Base-by-base conservation (phyloP, 2,113 vertebrate genomes). In the Istiophorus platypterus region DNA sequence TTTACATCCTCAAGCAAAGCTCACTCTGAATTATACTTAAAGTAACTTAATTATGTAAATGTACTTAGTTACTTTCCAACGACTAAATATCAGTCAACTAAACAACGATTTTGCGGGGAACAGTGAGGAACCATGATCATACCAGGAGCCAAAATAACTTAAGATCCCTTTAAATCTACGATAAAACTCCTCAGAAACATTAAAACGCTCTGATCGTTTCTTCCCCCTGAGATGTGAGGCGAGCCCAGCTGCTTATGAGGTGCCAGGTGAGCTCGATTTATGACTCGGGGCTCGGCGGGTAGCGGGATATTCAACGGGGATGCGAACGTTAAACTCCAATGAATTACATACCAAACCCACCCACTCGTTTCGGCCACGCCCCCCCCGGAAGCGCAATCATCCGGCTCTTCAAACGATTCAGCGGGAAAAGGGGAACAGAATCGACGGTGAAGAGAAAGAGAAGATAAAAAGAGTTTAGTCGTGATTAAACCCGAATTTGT, bases 341-440 rank as follows among this genome's bases (percentile, higher is more conserved):
- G 27, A 34, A 7, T 0, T 0, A 0, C 1, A 75, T 84, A 90
- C 0, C 70, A 34, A 90, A n/a, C 85, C 20, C 34, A 85, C 61
- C 37, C 2, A 0, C 1, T 45, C 0, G 0, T 18, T 26, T 11
- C 8, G 26, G 5, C 20, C 75, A 69, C 90, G 63, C 85, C 90
- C 26, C 56, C 15, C 0, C 0, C 0, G 5, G 11, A 2, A 7
- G 0, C n/a, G 26, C 18, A 67, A 37, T 91, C 92, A 95, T 94
- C 81, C 78, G 12, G 42, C 61, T 39, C n/a, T 7, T 61, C 18
- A 2, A 15, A 64, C 24, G 41, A 51, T 92, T 86, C 89, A 87
- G 93, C 92, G 93, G 87, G 89, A 95, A 88, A 91, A 90, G 76
- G 49, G 0, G 65, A 78, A 72, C 49, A 29, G 57, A 13, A 10